Evolutionary conservation across 2,113 vertebrate species (phyloP).

Genomic region (Amphilophus citrinellus): DNA sequence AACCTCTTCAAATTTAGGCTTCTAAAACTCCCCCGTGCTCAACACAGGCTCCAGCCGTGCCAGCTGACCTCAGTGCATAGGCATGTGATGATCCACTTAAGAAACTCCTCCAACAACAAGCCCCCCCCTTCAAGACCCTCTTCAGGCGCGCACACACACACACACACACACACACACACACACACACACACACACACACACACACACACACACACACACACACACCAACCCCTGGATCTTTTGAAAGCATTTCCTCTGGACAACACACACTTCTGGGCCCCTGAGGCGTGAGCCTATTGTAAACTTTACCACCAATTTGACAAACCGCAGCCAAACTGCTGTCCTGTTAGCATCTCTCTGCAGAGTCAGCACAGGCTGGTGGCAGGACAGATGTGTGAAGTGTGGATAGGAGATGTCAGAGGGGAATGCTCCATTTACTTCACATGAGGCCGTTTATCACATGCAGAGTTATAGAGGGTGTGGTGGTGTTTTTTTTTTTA

Average conservation of each 20-base stretch:
- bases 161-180: background rate
- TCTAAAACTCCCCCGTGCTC: conserved; percentile 42
- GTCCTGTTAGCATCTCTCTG: conserved; percentile 58
- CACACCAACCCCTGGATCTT: conserved; percentile 17
- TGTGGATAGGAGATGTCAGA: conserved; percentile 17
- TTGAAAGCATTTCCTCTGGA: conserved; percentile 70
- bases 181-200: background rate
- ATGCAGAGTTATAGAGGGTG: conserved; percentile 23
- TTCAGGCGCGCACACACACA: background rate
- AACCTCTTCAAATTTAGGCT: conserved; percentile 59
- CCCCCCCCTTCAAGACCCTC: conserved; percentile 34
- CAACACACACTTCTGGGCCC: conserved; percentile 66
- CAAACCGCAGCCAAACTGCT: conserved; percentile 42
- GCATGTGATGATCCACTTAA: conserved; percentile 80
- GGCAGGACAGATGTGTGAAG: conserved; percentile 47
- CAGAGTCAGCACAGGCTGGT: conserved; percentile 44
- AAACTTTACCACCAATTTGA: conserved; percentile 70
- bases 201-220: background rate
- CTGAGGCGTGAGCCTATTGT: conserved; percentile 68
- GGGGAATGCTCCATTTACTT: conserved; percentile 23
- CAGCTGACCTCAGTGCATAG: conserved; percentile 74
- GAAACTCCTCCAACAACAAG: conserved; percentile 62
- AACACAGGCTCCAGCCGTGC: conserved; percentile 49
- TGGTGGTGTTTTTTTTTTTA: background rate
- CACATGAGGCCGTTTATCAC: conserved; percentile 31